These are phyloP conservation scores for Endomychus coccineus DNA, from an alignment of 2,888 invertebrate genomes.

Conservation along the genomic window DNA sequence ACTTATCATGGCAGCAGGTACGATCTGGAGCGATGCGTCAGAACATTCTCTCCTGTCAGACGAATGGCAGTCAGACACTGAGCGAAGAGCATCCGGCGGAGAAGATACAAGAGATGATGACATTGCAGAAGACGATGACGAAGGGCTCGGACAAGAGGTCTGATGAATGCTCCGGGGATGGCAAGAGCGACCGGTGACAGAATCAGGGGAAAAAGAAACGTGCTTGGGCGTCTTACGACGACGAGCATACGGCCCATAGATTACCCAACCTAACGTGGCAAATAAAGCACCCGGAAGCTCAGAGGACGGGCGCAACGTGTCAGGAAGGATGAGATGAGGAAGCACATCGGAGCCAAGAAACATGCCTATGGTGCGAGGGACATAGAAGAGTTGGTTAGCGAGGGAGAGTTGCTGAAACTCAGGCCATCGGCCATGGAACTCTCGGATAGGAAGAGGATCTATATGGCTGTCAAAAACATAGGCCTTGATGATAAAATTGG, in stretches of 20 bases:
- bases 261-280: constrained; percentile 1
- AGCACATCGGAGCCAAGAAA: constrained; percentile 7
- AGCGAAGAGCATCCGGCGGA: neutral
- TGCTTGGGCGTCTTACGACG: neutral
- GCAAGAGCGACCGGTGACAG: neutral
- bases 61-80: constrained; percentile 1
- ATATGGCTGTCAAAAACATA: constrained; percentile 2
- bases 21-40: too few relatives aligned
- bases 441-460: constrained; percentile 2
- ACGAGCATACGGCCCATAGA: constrained; percentile 3
- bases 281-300: constrained; percentile 5
- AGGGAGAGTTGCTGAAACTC: constrained; percentile 3
- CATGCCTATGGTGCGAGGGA: constrained; percentile 5
- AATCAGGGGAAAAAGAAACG: constrained; percentile 1
- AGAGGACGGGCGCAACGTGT: constrained; percentile 4
- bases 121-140: constrained; percentile 1
- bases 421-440: constrained; percentile 1
- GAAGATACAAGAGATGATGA: constrained; percentile 2
- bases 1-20: too few relatives aligned
- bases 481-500: constrained; percentile 1
- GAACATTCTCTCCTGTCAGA: too few relatives aligned
- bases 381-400: constrained; percentile 3
- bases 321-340: constrained; percentile 6
- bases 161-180: neutral
- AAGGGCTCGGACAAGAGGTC: neutral